Base-by-base conservation (phyloP, 2,797 vertebrate species). In the Pogonophryne albipinna region DNA sequence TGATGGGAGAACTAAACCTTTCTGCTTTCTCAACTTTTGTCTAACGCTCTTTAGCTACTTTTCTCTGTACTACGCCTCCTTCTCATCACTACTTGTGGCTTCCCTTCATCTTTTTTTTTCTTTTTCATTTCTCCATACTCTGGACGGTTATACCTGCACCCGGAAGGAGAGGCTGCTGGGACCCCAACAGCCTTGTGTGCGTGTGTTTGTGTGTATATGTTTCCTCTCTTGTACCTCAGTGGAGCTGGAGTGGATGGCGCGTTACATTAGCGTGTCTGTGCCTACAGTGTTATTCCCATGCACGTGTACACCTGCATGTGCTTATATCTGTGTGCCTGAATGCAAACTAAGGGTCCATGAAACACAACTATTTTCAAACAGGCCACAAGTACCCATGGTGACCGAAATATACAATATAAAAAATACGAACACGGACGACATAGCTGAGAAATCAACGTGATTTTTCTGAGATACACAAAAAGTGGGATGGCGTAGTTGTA, bases 281-380 rank as follows among this genome's bases (percentile, higher is more conserved):
- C 82, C 74, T 91, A 79, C 91, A 89, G 90, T 91, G 90, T 85
- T 84, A 71, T 73, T 86, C 82, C 79, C 79, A 77, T 85, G 79
- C 76, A 61, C 79, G 66, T 78, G 69, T 55, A 72, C 74, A 73
- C 49, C 46, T 66, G 56, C 79, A 51, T 83, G 83, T 87, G 84
- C 57, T 55, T 83, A 64, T 84, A 64, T 85, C 56, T 79, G 68
- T 86, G 82, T 72, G 74, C 82, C 83, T 80, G 75, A 74, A 82
- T 85, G 80, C 78, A 77, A 79, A 81, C 76, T 74, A 84, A 75
- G 34, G 70, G 64, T 76, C 69, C 55, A 55, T 74, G 55, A 51
- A 59, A 79, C 41, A 62, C 13, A 44, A 78, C 69, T 65, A 27
- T 71, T 76, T 70, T 70, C 79, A 76, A 62, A 82, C 72, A 76